phyloP scores from a whole-genome alignment of 2,888 invertebrate species.

The Drosophila percnosoma region DNA sequence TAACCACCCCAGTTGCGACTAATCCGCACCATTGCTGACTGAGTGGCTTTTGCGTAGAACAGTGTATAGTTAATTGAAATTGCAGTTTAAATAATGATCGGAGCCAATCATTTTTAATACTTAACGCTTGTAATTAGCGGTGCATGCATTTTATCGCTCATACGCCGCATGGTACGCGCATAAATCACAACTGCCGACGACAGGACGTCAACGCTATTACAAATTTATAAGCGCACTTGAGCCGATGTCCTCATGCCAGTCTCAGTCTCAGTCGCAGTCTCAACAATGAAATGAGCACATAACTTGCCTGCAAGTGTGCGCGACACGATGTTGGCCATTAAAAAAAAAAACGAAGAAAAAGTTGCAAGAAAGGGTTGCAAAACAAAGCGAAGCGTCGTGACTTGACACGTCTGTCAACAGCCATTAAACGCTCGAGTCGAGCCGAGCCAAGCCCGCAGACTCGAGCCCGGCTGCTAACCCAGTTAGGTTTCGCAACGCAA shows the following conservation, averaged over 20 bases:
- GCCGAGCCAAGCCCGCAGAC: conserved; percentile 34
- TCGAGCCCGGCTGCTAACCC: conserved; percentile 68
- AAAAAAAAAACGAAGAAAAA: conserved; percentile 36
- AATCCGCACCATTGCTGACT: conserved; percentile 35
- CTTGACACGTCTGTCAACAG: conserved; percentile 82
- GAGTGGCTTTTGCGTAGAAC: conserved; percentile 3
- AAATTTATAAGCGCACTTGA: conserved; percentile 78
- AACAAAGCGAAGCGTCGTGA: conserved; percentile 55
- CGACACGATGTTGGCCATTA: conserved; percentile 68
- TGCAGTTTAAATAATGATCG: conserved; percentile 21
- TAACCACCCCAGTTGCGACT: neutral
- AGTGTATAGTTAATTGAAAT: conserved; percentile 32
- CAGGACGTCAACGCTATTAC: conserved; percentile 63
- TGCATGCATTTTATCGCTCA: conserved; percentile 53
- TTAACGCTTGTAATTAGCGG: conserved; percentile 66
- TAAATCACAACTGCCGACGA: conserved; percentile 35
- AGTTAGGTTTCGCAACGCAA: conserved; percentile 59
- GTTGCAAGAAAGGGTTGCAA: conserved; percentile 49
- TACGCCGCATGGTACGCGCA: conserved; percentile 48
- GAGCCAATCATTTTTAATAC: conserved; percentile 67
- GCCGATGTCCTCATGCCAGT: conserved; percentile 16
- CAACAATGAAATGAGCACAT: conserved; percentile 71
- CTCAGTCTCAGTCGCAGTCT: conserved; percentile 19
- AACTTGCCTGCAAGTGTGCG: conserved; percentile 60
- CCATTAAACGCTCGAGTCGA: conserved; percentile 74